These are phyloP conservation scores for Ardeotis arabs DNA, from an alignment of 2,113 vertebrate genomes.

Conservation along the genomic window DNA sequence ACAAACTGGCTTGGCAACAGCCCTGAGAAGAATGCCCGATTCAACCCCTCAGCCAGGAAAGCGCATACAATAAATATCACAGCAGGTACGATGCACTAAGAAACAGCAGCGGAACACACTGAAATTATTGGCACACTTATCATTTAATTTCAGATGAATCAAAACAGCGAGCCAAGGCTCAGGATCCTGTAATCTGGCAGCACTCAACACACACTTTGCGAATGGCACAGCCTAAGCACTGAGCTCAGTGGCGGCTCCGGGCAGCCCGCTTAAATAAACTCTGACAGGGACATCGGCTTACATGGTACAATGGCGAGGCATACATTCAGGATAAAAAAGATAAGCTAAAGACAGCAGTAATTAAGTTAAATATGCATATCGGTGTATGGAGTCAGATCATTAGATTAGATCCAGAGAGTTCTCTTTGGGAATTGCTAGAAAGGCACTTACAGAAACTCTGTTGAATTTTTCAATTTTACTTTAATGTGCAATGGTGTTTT, in stretches of 20 bases:
- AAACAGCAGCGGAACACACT: not conserved
- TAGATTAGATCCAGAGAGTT: not conserved
- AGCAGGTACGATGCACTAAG: not conserved
- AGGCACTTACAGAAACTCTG: not conserved
- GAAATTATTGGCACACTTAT: not conserved
- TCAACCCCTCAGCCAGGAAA: not conserved
- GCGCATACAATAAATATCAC: not conserved
- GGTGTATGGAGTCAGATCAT: not conserved
- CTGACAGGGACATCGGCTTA: not conserved
- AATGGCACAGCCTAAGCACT: not conserved
- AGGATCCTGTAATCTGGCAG: not conserved
- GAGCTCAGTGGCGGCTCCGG: not conserved
- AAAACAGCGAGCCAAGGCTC: not conserved
- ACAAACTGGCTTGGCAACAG: not conserved
- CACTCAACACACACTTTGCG: accelerated
- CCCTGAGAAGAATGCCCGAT: not conserved
- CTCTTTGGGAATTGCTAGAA: not conserved
- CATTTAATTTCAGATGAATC: not conserved
- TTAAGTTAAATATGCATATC: not conserved
- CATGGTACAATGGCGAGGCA: not conserved
- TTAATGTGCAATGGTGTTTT: not conserved
- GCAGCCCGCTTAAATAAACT: not conserved
- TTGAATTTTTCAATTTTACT: not conserved
- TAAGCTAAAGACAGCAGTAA: not conserved
- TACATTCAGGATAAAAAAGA: not conserved